These are phyloP conservation scores for Notodonta dromedarius DNA, from an alignment of 2,888 invertebrate genomes.

Conservation along the genomic window DNA sequence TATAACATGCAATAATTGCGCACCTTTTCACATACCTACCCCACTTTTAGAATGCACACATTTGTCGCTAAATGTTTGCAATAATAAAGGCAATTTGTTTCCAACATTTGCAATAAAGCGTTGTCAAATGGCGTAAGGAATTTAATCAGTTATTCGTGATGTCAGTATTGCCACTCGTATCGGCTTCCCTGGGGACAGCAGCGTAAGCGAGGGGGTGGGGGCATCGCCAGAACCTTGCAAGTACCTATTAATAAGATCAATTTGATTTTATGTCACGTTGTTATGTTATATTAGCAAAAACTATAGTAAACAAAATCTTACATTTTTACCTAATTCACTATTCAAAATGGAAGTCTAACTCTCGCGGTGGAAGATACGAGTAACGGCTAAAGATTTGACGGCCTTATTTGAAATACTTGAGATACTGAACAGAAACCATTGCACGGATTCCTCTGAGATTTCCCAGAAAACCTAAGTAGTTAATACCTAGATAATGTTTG, in stretches of 20 bases:
- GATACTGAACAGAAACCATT: no score
- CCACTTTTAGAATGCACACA: slow-evolving; percentile 7
- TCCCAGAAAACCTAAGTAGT: no score
- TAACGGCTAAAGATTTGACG: no score
- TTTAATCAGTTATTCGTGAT: slow-evolving; percentile 27
- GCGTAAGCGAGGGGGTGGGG: slow-evolving; percentile 22
- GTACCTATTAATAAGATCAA: slow-evolving; percentile 53
- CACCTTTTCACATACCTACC: slow-evolving; percentile 7
- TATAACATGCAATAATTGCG: slow-evolving; percentile 6
- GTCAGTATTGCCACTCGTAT: slow-evolving; percentile 31
- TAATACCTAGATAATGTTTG: no score
- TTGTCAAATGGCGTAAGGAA: slow-evolving; percentile 12
- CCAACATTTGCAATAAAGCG: slow-evolving; percentile 10
- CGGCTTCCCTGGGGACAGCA: slow-evolving; percentile 22
- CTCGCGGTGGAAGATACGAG: no score
- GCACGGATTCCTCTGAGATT: no score
- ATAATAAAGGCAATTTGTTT: slow-evolving; percentile 15
- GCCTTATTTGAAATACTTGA: no score
- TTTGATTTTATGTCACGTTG: slow-evolving; percentile 36
- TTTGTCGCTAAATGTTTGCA: slow-evolving; percentile 7
- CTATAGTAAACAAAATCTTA: not conserved
- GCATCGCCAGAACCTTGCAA: slow-evolving; percentile 16
- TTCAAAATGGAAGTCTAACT: no score
- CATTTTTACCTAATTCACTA: slow-evolving; percentile 16
- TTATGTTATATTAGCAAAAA: slow-evolving; percentile 9